Evolutionary conservation across 2,888 invertebrate genomes (phyloP).

Genomic region (Sepioteuthis lessoniana): DNA sequence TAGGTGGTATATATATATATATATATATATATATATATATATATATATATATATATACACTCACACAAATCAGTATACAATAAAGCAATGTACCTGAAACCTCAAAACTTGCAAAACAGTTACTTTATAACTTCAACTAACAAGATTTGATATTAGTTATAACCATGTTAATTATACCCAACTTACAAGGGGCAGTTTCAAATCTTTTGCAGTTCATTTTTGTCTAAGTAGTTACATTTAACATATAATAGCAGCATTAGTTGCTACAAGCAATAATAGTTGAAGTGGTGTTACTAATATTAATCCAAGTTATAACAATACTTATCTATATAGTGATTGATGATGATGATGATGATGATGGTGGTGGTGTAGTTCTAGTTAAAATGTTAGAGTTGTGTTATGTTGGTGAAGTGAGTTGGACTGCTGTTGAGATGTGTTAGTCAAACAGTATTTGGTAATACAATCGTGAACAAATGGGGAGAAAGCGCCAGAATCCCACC

Average conservation of each 20-base stretch:
- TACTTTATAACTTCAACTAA: too few species aligned
- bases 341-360: neutral
- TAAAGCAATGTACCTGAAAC: too few species aligned
- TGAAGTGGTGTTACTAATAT: neutral
- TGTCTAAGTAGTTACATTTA: neutral
- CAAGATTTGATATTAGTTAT: too few species aligned
- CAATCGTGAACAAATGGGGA: neutral
- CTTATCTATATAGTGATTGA: neutral
- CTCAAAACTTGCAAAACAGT: too few species aligned
- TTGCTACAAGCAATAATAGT: neutral
- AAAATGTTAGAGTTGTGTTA: neutral
- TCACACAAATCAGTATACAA: too few species aligned
- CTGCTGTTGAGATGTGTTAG: neutral
- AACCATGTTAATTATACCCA: too few species aligned
- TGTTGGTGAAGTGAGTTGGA: neutral
- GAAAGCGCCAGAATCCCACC: constrained; percentile 24
- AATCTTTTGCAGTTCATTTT: too few species aligned
- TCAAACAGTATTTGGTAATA: neutral
- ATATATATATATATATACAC: too few species aligned
- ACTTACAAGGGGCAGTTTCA: too few species aligned
- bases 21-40: too few species aligned
- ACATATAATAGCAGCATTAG: neutral
- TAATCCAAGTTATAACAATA: neutral
- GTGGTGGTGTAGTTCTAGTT: neutral
- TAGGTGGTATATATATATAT: too few species aligned